phyloP scores from a whole-genome alignment of 2,888 invertebrate genomes.

The Orchestes rusci region DNA sequence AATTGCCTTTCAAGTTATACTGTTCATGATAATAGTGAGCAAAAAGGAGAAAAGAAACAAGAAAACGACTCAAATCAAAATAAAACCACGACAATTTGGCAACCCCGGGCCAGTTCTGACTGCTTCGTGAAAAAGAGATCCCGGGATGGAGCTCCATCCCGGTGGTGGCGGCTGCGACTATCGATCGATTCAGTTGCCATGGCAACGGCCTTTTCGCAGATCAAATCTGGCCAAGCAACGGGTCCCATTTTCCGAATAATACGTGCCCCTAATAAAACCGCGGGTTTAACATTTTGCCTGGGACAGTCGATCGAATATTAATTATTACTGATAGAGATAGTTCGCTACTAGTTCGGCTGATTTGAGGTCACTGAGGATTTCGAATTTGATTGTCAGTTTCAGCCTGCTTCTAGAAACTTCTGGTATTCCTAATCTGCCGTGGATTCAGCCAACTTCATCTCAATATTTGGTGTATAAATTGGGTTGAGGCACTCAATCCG shows the following conservation, averaged over 20 bases:
- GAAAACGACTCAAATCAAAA: conserved; percentile 3
- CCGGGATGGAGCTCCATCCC: conserved; percentile 21
- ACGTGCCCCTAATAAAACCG: conserved; percentile 12
- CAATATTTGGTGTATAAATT: no score
- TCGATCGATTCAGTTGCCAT: conserved; percentile 35
- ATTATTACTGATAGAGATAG: neutral
- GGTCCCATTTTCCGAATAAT: conserved; percentile 19
- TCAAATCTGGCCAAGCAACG: conserved; percentile 21
- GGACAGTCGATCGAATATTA: neutral
- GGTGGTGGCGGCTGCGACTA: conserved; percentile 31
- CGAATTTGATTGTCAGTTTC: no score
- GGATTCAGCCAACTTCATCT: no score
- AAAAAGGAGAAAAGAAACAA: conserved; percentile 12
- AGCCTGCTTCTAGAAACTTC: no score
- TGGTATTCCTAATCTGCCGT: no score
- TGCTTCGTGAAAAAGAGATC: conserved; percentile 12
- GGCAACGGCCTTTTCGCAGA: conserved; percentile 28
- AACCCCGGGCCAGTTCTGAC: conserved; percentile 5
- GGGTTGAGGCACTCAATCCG: no score
- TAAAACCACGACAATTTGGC: conserved; percentile 14
- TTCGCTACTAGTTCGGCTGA: no score
- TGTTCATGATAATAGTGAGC: no score
- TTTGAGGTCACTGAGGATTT: no score
- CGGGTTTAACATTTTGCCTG: conserved; percentile 10
- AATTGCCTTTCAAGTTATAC: no score